Evolutionary conservation across 2,888 invertebrate species (phyloP).

Genomic region (Ecdyonurus torrentis): DNA sequence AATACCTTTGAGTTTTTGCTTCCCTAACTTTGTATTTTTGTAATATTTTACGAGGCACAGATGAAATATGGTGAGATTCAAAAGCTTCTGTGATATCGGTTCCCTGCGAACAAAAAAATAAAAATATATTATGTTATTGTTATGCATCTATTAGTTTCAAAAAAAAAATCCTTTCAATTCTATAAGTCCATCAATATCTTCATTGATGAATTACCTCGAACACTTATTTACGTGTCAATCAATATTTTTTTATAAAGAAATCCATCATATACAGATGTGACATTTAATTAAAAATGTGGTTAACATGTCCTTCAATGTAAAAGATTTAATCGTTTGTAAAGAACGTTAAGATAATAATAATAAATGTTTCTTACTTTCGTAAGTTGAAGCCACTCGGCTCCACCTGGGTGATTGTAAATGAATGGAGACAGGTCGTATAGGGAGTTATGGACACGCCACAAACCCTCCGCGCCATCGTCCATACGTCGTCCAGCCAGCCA

Average conservation of each 20-base stretch:
- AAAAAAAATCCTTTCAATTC: too few relatives aligned
- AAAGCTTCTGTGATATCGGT: conserved; percentile 69
- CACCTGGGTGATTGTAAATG: conserved; percentile 68
- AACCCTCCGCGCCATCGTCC: conserved; percentile 55
- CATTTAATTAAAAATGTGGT: too few relatives aligned
- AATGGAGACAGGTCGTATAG: conserved; percentile 77
- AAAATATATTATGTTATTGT: too few relatives aligned
- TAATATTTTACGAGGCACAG: conserved; percentile 37
- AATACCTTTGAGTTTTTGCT: conserved; percentile 27
- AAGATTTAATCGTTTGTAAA: too few relatives aligned
- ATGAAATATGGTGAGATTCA: conserved; percentile 50
- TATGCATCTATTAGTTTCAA: too few relatives aligned
- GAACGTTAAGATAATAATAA: too few relatives aligned
- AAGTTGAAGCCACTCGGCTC: conserved; percentile 47
- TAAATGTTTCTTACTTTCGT: conserved; percentile 21
- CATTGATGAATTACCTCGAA: too few relatives aligned
- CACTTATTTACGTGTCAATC: too few relatives aligned
- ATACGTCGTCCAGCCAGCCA: conserved; percentile 47
- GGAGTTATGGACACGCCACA: conserved; percentile 58
- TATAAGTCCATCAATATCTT: too few relatives aligned
- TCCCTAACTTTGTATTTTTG: conserved; percentile 47
- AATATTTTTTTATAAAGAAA: too few relatives aligned
- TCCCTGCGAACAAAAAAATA: conserved; percentile 33
- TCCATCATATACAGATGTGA: too few relatives aligned
- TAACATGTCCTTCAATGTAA: too few relatives aligned